Base-by-base conservation (phyloP, 2,797 vertebrate species). In the Oreonectes daqikongensis region DNA sequence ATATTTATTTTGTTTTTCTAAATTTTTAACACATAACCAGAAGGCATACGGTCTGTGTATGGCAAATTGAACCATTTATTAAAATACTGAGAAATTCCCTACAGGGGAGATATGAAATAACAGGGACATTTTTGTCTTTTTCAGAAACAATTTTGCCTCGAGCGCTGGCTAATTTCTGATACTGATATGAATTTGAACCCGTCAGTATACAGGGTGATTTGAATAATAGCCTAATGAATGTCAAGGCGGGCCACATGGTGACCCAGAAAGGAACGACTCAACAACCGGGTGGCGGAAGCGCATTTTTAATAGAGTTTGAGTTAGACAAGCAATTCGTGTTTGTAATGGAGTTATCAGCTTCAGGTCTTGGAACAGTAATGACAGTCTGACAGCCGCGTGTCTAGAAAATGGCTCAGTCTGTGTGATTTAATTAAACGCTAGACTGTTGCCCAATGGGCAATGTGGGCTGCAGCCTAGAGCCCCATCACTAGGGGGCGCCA, bases 141-240 rank as follows among this genome's bases (percentile, higher is more conserved):
- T 3, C 32, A 1, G 6, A 17, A 5, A 26, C 26, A 30, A 7
- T 35, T 53, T 73, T 28, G 44, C 55, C 55, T 30, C 6, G 24
- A 38, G 48, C 2, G 26, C 32, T 40, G 17, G 11, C 28, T 64
- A 5, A 42, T 64, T 66, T 69, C n/a, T 57, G 30, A 59, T 5
- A 9, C 55, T 55, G 14, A 14, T 40, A 55, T 46, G 17, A 24
- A 2, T 65, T 20, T 14, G 59, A 59, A 63, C 73, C 73, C 18
- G n/a, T 66, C 12, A 40, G 69, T 10, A 4, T 5, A 35, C 20
- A 32, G 18, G 44, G 22, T 75, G 53, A 55, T 63, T 67, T 53
- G 30, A 66, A 59, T 66, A 63, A n/a, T n/a, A n/a, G n/a, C n/a
- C 18, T 24, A 78, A 64, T 69, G 22, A 52, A 38, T 42, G 75